Evolutionary conservation across 92 coral and sea anemone genomes (phyloP).

Genomic region (Hydrozoanthus gracilis): DNA sequence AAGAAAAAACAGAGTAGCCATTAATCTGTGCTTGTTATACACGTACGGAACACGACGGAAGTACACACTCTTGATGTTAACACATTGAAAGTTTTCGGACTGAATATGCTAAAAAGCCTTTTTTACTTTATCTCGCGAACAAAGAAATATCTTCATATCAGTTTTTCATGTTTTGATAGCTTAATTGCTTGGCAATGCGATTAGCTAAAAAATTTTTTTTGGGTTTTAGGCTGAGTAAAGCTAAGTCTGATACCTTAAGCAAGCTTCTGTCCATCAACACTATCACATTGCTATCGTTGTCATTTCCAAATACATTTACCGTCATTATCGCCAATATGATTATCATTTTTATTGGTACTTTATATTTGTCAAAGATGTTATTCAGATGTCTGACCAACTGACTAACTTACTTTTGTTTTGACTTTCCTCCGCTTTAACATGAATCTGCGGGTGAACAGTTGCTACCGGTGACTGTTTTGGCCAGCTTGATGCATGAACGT

Average conservation of each 20-base stretch:
- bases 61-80: too few species aligned
- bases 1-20: not conserved
- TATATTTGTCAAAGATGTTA: not conserved
- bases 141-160: too few species aligned
- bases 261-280: too few species aligned
- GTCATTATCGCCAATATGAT: not conserved
- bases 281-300: not conserved
- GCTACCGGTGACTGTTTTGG: conserved; percentile 90
- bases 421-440: conserved; percentile 53
- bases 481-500: conserved; percentile 48
- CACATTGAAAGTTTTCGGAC: too few species aligned
- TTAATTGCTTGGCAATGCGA: too few species aligned
- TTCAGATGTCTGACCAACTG: too few species aligned
- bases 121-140: too few species aligned
- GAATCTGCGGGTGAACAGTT: conserved; percentile 86
- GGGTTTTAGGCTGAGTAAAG: too few species aligned
- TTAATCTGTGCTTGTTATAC: not conserved
- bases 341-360: not conserved
- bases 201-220: too few species aligned
- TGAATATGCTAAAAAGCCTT: too few species aligned
- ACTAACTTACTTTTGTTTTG: conserved; percentile 12
- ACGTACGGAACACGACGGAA: not conserved
- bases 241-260: too few species aligned
- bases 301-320: not conserved
- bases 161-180: too few species aligned